Evolutionary conservation across 2,113 vertebrate genomes (phyloP).

Genomic region (Colistium nudipinnis): DNA sequence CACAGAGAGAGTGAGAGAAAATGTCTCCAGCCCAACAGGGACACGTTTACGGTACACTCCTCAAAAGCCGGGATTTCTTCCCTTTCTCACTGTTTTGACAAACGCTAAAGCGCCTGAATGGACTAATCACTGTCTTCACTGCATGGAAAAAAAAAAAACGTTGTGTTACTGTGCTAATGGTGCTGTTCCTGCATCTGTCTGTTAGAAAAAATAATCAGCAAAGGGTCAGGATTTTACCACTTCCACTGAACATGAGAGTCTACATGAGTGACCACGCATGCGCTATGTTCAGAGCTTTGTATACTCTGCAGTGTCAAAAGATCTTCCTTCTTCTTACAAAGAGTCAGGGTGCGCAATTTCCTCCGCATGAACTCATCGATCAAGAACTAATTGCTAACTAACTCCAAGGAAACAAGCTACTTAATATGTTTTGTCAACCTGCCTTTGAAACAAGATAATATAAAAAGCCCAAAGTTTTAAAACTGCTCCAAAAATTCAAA

Average conservation of each 20-base stretch:
- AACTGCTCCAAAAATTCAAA: too few species aligned
- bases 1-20: background rate
- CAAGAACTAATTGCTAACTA: too few species aligned
- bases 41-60: background rate
- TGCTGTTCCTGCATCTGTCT: background rate
- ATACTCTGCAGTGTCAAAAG: background rate
- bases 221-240: background rate
- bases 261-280: background rate
- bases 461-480: too few species aligned
- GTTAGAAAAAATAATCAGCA: background rate
- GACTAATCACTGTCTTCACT: background rate
- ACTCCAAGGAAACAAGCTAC: too few species aligned
- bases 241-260: background rate
- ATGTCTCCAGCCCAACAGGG: background rate
- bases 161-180: background rate
- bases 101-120: background rate
- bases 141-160: background rate
- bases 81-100: constrained; percentile 12
- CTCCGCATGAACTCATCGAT: too few species aligned
- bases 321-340: background rate
- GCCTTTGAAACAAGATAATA: too few species aligned
- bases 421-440: too few species aligned
- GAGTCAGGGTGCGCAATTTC: too few species aligned
- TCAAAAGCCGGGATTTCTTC: too few species aligned
- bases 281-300: background rate